phyloP scores from a whole-genome alignment of 2,113 vertebrate species.

The Thamnaconus septentrionalis region DNA sequence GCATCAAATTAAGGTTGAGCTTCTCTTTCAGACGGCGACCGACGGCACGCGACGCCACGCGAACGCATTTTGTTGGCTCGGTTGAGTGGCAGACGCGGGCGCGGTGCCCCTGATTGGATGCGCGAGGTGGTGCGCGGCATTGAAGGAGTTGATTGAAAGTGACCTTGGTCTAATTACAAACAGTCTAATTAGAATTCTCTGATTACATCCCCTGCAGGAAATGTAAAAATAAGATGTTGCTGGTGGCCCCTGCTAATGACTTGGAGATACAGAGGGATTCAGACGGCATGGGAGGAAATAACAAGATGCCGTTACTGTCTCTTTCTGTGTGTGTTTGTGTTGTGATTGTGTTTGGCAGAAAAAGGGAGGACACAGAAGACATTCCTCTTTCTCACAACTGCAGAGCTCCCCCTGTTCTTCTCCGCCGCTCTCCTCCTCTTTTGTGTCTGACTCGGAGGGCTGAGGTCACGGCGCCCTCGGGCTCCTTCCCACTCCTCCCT shows the following conservation, averaged over 20 bases:
- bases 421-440: constrained; percentile 8
- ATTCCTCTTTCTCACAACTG: too few species aligned
- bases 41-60: background rate
- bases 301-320: constrained; percentile 1
- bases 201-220: constrained; percentile 59
- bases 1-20: constrained; percentile 30
- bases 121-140: constrained; percentile 24
- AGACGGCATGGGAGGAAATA: constrained; percentile 23
- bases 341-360: too few species aligned
- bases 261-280: constrained; percentile 30
- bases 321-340: background rate
- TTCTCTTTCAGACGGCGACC: constrained; percentile 23
- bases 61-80: constrained; percentile 30
- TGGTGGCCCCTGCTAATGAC: constrained; percentile 33
- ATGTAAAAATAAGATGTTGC: constrained; percentile 39
- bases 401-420: background rate
- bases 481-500: constrained; percentile 26
- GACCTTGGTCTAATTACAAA: constrained; percentile 70
- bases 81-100: constrained; percentile 51
- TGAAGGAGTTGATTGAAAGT: constrained; percentile 64
- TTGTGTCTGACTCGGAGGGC: constrained; percentile 33
- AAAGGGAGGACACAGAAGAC: too few species aligned
- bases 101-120: constrained; percentile 54
- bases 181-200: constrained; percentile 64
- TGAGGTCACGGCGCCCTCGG: constrained; percentile 68